Percentiles rank a stretch among this genome's conserved stretches.
Conservation (phyloP, 1,140 invertebrate genomes). For the Scylla paramamosain region DNA sequence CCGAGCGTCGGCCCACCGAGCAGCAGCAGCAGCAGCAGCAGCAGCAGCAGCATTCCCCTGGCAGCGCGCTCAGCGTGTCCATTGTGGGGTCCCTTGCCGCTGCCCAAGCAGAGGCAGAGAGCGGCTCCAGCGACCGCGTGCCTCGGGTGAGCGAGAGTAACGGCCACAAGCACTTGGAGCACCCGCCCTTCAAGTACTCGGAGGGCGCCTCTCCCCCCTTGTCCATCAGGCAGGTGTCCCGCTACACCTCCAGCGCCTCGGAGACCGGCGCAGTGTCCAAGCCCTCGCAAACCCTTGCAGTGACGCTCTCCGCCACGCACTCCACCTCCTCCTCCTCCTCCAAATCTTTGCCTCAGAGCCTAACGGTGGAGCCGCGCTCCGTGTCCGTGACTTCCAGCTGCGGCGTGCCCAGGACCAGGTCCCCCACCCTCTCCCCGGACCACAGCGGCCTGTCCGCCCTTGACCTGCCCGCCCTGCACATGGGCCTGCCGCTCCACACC, state of each 20-base stretch:
- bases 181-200: neutral
- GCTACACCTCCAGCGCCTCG: slow-evolving; percentile 23
- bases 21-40: neutral
- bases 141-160: neutral
- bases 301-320: neutral
- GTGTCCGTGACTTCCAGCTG: slow-evolving; percentile 13
- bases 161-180: neutral
- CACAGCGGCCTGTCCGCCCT: neutral
- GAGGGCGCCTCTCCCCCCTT: neutral
- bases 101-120: neutral
- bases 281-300: neutral
- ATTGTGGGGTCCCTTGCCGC: neutral
- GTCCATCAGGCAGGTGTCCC: neutral
- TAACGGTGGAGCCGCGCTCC: slow-evolving; percentile 31
- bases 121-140: neutral
- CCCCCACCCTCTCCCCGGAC: slow-evolving; percentile 29
- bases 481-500: slow-evolving; percentile 43
- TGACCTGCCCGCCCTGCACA: slow-evolving; percentile 50
- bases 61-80: neutral
- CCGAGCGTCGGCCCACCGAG: neutral
- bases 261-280: slow-evolving; percentile 16
- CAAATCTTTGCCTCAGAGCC: neutral
- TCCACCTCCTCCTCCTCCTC: neutral
- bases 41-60: neutral
- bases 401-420: slow-evolving; percentile 30